Conservation (phyloP, 2,888 invertebrate species). For the Halictus ligatus region DNA sequence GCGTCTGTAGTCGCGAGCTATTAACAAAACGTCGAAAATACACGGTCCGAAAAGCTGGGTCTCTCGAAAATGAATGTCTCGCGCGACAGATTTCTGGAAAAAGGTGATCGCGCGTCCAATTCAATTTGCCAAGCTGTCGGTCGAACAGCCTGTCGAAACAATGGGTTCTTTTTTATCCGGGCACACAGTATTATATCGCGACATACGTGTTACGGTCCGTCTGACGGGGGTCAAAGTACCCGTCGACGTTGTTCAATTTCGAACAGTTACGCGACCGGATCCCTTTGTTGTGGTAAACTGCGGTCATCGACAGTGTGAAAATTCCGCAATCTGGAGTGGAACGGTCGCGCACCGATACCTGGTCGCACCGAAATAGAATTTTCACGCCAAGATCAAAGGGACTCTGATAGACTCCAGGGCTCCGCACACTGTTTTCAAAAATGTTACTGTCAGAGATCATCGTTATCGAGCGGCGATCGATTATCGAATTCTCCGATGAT, state of each 20-base stretch:
- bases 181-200: background rate
- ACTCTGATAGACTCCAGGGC: constrained; percentile 36
- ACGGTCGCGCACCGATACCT: constrained; percentile 30
- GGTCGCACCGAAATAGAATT: constrained; percentile 49
- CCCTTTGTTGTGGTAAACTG: constrained; percentile 27
- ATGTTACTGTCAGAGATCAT: constrained; percentile 43
- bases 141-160: background rate
- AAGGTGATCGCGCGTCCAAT: background rate
- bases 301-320: constrained; percentile 55
- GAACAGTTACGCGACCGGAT: background rate
- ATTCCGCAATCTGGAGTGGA: constrained; percentile 49
- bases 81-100: background rate
- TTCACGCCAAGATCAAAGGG: constrained; percentile 59
- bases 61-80: background rate
- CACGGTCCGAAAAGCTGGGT: background rate
- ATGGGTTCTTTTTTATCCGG: background rate
- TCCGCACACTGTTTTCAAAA: constrained; percentile 21
- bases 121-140: constrained; percentile 28
- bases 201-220: background rate
- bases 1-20: background rate
- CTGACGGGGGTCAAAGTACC: constrained; percentile 43
- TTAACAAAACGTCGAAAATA: background rate
- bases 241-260: constrained; percentile 39
- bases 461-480: constrained; percentile 45
- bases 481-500: constrained; percentile 24